Conservation (phyloP, 2,797 vertebrate species). For the Tragelaphus oryx region DNA sequence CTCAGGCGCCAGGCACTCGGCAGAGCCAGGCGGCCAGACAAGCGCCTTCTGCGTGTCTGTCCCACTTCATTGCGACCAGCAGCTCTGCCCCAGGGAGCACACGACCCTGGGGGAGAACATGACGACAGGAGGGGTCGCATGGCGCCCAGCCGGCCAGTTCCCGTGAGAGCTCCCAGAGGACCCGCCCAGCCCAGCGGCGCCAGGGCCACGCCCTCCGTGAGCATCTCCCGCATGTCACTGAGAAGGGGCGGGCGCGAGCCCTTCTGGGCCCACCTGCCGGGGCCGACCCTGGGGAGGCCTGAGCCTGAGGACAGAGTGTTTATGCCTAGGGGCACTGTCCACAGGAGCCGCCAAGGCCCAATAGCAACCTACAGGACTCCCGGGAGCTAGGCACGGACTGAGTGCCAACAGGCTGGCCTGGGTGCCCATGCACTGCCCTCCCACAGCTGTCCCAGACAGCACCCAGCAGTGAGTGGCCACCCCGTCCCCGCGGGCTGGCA, state of each 20-base stretch:
- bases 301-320: background rate
- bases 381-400: background rate
- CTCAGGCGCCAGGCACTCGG: background rate
- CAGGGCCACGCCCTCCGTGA: background rate
- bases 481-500: rapidly evolving
- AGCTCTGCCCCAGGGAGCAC: background rate
- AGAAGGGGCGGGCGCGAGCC: background rate
- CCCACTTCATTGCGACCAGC: background rate
- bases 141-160: background rate
- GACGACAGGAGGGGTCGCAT: background rate
- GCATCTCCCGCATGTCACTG: background rate
- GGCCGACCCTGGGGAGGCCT: background rate
- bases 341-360: background rate
- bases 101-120: background rate
- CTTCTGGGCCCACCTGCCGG: background rate
- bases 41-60: background rate
- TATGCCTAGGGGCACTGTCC: background rate
- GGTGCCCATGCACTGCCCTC: background rate
- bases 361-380: background rate
- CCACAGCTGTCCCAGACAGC: background rate
- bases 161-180: background rate
- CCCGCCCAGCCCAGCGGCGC: background rate
- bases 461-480: no score
- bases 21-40: background rate
- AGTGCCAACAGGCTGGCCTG: background rate